A percentile compares a stretch with the other conserved stretches of the same genome.
These are phyloP conservation scores for Proisotoma minuta DNA, from an alignment of 2,888 invertebrate genomes.

Conservation along the genomic window DNA sequence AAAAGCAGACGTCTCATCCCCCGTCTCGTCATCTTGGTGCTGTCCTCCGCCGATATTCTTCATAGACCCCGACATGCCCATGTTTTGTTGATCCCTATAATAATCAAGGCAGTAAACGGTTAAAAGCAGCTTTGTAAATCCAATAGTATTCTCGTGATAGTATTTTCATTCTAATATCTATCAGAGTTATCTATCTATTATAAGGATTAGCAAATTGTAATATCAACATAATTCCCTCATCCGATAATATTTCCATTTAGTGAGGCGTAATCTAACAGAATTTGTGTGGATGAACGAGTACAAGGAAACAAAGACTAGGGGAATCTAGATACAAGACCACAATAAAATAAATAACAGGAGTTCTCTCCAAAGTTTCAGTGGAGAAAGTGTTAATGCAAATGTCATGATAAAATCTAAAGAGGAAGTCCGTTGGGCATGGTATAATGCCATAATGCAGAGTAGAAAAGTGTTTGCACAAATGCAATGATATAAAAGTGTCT, in stretches of 20 bases:
- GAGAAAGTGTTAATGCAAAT: slow-evolving; percentile 14
- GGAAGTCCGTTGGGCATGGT: neutral
- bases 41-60: slow-evolving; percentile 43
- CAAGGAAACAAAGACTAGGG: neutral
- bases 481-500: slow-evolving; percentile 1
- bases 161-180: too few species aligned
- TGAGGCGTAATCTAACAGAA: neutral
- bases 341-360: neutral
- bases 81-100: slow-evolving; percentile 47
- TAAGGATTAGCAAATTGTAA: too few species aligned
- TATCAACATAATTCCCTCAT: slow-evolving; percentile 1
- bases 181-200: too few species aligned
- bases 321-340: slow-evolving; percentile 1
- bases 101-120: too few species aligned
- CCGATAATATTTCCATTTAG: slow-evolving; percentile 5
- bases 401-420: slow-evolving; percentile 3
- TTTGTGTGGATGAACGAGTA: neutral
- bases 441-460: neutral
- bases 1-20: slow-evolving; percentile 72
- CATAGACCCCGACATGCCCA: slow-evolving; percentile 47
- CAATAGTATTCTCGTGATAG: too few species aligned
- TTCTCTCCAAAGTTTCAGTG: too few species aligned
- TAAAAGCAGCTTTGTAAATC: too few species aligned
- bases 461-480: neutral
- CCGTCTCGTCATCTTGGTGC: slow-evolving; percentile 44